These are phyloP conservation scores for Eupithecia vulgata DNA, from an alignment of 2,888 invertebrate species.

Conservation along the genomic window DNA sequence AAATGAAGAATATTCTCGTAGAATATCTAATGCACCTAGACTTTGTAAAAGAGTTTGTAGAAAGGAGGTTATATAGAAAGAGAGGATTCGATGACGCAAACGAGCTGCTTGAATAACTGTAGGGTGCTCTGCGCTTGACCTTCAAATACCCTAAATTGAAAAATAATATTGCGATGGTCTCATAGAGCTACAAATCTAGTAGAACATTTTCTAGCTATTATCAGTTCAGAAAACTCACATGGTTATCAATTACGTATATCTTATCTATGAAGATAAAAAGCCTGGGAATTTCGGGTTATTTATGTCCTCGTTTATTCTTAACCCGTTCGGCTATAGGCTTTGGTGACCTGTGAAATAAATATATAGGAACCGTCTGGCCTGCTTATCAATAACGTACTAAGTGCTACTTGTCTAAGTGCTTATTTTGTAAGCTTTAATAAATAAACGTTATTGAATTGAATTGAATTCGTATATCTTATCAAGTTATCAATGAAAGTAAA, in stretches of 20 bases:
- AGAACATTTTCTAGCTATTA: neutral
- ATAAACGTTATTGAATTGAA: too few relatives aligned
- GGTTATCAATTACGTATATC: neutral
- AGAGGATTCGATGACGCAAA: neutral
- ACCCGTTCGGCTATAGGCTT: conserved; percentile 11
- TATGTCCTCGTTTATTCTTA: conserved; percentile 21
- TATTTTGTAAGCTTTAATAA: too few relatives aligned
- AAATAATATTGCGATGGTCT: neutral
- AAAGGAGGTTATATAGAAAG: neutral
- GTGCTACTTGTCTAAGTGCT: too few relatives aligned
- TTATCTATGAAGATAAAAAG: conserved; percentile 6
- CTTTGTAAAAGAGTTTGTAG: neutral
- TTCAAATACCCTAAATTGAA: neutral
- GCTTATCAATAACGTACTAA: too few relatives aligned
- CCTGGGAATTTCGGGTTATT: conserved; percentile 3
- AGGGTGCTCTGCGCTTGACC: neutral
- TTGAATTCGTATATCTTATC: neutral
- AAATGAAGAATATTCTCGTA: neutral
- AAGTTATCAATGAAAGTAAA: neutral
- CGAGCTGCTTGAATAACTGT: neutral
- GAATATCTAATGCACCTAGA: neutral
- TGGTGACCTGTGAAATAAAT: neutral
- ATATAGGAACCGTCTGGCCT: too few relatives aligned
- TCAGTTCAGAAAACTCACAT: neutral
- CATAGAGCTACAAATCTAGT: neutral